Base-by-base conservation (phyloP, 2,113 vertebrate species). In the Oryzias javanicus region DNA sequence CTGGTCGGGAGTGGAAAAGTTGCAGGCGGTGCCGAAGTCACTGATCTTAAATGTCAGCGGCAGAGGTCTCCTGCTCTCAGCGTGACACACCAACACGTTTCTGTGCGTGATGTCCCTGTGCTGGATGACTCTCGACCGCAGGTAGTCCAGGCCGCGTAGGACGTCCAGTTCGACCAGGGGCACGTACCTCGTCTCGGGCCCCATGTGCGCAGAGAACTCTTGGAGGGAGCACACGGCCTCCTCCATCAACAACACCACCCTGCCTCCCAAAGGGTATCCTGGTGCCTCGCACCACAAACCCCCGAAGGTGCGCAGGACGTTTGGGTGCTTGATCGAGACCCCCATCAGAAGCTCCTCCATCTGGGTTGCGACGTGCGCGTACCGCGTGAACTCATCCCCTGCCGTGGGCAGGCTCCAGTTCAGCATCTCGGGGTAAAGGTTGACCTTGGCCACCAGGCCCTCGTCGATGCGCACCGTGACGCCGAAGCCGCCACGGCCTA, bases 61-160 rank as follows among this genome's bases (percentile, higher is more conserved):
- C 5, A 24, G 5, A 1, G 19, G 49, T 5, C 22, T 24, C 14
- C 49, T 50, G 49, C 13, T 14, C 19, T 13, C 12, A 1, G 10
- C 12, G 22, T n/a, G 19, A n/a, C 59, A 61, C 6, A 61, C 59
- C 27, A 61, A 5, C 1, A 61, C 3, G 47, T 61, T 61, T 18
- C 47, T 42, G 59, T 50, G 4, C 19, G 48, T 61, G 13, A 61
- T 4, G 49, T 61, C 59, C 15, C 59, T 61, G 59, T 61, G 59
- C 40, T 61, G 59, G 0, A 61, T 22, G 19, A 18, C 35, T 42
- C 59, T 50, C 13, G n/a, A 19, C 6, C 16, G 19, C 59, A 61
- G 5, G 48, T 61, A 50, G 5, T 42, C 47, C 47, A 61, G 22
- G 3, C 2, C 59, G 1, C 35, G 4, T 29, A 61, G 59, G 1